Percentiles rank a stretch among this genome's conserved stretches.
phyloP scores from a whole-genome alignment of 1,140 invertebrate genomes.

The Brachionus paranguensis region DNA sequence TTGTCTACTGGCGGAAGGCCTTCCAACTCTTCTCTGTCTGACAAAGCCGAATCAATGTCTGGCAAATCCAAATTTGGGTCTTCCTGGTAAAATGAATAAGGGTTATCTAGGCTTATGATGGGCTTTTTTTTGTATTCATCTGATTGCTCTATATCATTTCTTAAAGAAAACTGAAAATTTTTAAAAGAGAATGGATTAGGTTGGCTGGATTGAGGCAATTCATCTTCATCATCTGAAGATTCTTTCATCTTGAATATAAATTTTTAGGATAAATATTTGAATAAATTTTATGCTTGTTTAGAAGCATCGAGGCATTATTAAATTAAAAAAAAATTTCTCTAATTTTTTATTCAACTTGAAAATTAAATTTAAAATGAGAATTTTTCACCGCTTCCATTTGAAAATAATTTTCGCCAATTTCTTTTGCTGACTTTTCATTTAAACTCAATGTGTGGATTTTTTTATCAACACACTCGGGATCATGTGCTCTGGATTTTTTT shows the following conservation, averaged over 20 bases:
- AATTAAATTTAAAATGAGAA: conserved; percentile 23
- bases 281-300: neutral
- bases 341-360: conserved; percentile 33
- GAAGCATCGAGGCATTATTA: neutral
- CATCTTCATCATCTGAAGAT: neutral
- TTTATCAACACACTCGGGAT: neutral
- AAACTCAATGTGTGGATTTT: neutral
- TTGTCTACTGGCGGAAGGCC: neutral
- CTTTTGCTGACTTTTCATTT: neutral
- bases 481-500: conserved; percentile 11
- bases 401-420: neutral
- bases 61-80: neutral
- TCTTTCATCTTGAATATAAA: neutral
- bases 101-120: neutral
- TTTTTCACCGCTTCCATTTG: neutral
- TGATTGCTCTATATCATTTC: neutral
- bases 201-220: neutral
- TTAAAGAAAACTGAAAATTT: neutral
- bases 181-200: conserved; percentile 25
- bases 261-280: neutral
- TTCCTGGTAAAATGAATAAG: neutral
- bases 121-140: neutral
- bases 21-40: neutral
- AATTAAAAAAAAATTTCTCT: neutral
- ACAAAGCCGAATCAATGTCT: neutral